Base-by-base conservation (phyloP, 2,797 vertebrate genomes). In the Macropus fuliginosus region DNA sequence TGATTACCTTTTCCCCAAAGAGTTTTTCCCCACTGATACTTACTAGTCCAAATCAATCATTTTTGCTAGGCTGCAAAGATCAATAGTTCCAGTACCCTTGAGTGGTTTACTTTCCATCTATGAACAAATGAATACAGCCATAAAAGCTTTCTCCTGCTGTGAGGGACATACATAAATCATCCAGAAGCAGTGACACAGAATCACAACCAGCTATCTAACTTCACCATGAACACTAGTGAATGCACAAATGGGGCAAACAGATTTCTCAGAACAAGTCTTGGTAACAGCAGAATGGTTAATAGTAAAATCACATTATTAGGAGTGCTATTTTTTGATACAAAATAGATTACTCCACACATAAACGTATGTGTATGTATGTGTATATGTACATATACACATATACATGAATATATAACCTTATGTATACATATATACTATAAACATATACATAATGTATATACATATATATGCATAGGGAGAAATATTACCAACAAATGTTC, bases 401-500 rank as follows among this genome's bases (percentile, higher is more conserved):
- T 3, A 27, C 2, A 8, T 5, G 11, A n/a, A 66, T 16, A 62
- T 31, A 62, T 11, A 14, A 5, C 4, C 8, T 13, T 11, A 81
- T 9, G 27, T 87, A 87, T 40, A 24, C 8, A 46, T n/a, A 87
- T 9, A 46, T 9, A 40, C 6, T 66, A n/a, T n/a, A 66, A 1
- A n/a, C 57, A 93, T 87, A 96, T n/a, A 12, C 89, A 93, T 54
- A 97, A 59, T 31, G 29, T 59, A 12, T 57, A 57, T 29, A 57
- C 56, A 29, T 29, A 29, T 27, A 59, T 29, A 96, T n/a, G 9
- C 89, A 95, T 55, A 94, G 56, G 97, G 46, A 95, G 90, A 59
- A 94, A 21, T 34, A 98, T 99, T 99, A 99, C 99, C 99, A 95
- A 99, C 99, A 98, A 99, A 99, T 0, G 99, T 99, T 96, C 99